Evolutionary conservation across 2,797 vertebrate species (phyloP), one percentile per base, ranked within the genome.

Genomic region (Micromesistius poutassou): DNA sequence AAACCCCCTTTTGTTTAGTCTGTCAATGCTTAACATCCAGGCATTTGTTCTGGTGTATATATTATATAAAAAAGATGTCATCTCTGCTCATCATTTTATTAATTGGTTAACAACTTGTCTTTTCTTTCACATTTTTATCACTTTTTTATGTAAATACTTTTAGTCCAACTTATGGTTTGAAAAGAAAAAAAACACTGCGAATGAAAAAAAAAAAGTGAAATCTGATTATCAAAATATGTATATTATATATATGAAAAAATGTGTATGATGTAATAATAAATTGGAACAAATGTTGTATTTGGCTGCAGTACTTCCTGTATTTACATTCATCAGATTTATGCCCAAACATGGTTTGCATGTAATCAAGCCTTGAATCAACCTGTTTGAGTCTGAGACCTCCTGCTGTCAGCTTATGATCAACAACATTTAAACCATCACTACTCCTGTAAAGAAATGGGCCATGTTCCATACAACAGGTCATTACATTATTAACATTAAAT

Each of bases 241-340:
- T 91, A 94, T 93, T 93, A 94, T 94, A 94, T 93, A 94, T 93
- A 93, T 93, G 90, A 89, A 85, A 87, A 91, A 91, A 93, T 91
- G 92, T 94, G 91, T 95, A 94, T 89, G 93, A 93, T 92, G 93
- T 92, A 93, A 90, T 90, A 92, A 94, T 94, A 94, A 94, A 93
- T 92, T 93, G 90, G 86, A 92, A 91, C 89, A 87, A 75, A 71
- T 71, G 72, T 71, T 82, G 78, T 46, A 46, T 77, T 33, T 77
- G 76, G 71, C 13, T 73, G 33, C 35, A 25, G 31, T 73, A 73
- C 72, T 73, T 35, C n/a, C 62, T 28, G 25, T 28, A 62, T n/a
- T n/a, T 42, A 50, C 12, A 55, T 55, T 22, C 46, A 19, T 62
- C 55, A 8, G 22, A 9, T 62, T 25, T 62, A 16, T 62, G n/a